These are phyloP conservation scores for Petromus typicus DNA, from an alignment of 2,113 vertebrate species.

Conservation along the genomic window DNA sequence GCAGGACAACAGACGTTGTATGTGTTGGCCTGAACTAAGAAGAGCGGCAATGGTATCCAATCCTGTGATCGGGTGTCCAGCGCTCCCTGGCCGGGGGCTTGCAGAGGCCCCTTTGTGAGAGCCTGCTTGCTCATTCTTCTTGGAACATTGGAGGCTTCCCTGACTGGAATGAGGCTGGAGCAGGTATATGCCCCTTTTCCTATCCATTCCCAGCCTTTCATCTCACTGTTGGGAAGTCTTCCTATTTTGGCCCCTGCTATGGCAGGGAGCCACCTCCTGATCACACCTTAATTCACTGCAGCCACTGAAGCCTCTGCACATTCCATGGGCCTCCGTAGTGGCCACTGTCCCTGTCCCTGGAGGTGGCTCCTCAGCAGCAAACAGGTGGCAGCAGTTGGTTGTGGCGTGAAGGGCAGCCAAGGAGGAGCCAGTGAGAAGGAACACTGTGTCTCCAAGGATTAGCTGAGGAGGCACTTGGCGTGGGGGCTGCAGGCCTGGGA, in stretches of 20 bases:
- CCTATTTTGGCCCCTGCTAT: neutral
- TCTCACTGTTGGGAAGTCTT: neutral
- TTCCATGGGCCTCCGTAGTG: neutral
- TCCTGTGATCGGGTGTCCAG: neutral
- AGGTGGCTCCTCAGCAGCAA: neutral
- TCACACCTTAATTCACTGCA: neutral
- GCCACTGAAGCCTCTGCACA: neutral
- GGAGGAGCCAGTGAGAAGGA: conserved; percentile 63
- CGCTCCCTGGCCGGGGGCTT: neutral
- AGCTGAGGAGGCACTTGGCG: conserved; percentile 76
- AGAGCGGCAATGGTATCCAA: too few species aligned
- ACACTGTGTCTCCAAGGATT: conserved; percentile 74
- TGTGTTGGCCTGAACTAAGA: neutral
- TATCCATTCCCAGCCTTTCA: neutral
- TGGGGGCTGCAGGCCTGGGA: conserved; percentile 34
- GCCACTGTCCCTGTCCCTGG: neutral
- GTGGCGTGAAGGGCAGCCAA: neutral
- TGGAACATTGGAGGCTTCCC: neutral
- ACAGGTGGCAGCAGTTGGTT: conserved; percentile 77
- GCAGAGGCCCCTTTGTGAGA: neutral
- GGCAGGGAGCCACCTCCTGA: neutral
- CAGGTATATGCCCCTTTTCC: neutral
- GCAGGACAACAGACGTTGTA: conserved; percentile 20
- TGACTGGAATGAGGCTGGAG: neutral
- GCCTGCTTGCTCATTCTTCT: neutral